Evolutionary conservation across 2,113 vertebrate species (phyloP), one percentile per base, ranked within the genome.

Genomic region (Ranitomeya variabilis): DNA sequence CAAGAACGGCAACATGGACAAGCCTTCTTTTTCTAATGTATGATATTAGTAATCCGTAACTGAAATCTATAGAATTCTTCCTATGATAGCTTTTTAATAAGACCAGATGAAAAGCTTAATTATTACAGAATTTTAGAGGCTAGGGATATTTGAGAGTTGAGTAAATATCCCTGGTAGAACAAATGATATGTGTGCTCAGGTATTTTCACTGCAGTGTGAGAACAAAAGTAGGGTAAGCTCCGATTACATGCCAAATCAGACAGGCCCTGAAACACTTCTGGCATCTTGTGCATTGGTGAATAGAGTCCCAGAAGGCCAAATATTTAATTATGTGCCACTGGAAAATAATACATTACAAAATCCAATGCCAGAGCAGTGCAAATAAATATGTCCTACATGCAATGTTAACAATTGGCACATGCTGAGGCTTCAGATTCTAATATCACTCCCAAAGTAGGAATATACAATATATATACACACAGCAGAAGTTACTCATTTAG

Each of bases 161-260:
- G 86, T 74, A 73, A 76, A 74, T 51, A 88, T 66, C 21, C 74
- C 55, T 60, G 54, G 54, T 31, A 62, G 79, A 83, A 88, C 79
- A 88, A 82, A 7, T 81, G 55, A 74, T 62, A 62, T 80, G 78
- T 87, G 86, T 64, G 74, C 85, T 60, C 26, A 74, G 80, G 79
- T 88, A 74, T 82, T 88, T 82, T 80, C 13, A 82, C 66, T 74
- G 78, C 67, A 82, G 67, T 73, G 62, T 80, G 79, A 82, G 67
- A 74, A 83, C 55, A 71, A 88, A 69, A 81, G 66, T 74, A 88
- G 23, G 8, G 19, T 21, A 23, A n/a, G 80, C n/a, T 88, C 86
- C 26, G 79, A 55, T 88, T 88, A 82, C 86, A 88, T 15, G 67
- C 31, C 19, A 51, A 59, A 23, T 74, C 64, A 87, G 54, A 31